phyloP scores from a whole-genome alignment of 2,888 invertebrate species.

The Allolobophora icterica region DNA sequence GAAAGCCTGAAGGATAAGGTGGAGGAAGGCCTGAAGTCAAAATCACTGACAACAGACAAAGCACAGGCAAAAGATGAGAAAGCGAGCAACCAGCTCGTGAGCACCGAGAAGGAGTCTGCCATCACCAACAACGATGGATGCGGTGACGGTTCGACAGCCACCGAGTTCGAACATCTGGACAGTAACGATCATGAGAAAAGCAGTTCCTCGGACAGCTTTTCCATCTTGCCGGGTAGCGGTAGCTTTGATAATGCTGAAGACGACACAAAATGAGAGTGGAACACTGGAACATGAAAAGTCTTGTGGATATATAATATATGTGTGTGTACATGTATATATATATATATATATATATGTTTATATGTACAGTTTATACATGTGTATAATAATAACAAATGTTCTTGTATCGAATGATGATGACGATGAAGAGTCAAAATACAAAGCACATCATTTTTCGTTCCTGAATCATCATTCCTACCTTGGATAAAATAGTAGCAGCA shows the following conservation, averaged over 20 bases:
- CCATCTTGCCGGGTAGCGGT: neutral
- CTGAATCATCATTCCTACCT: too few species aligned
- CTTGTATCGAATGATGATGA: too few species aligned
- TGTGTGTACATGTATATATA: too few species aligned
- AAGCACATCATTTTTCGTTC: too few species aligned
- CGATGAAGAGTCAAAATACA: too few species aligned
- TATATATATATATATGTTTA: too few species aligned
- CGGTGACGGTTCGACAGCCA: neutral
- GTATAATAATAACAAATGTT: too few species aligned
- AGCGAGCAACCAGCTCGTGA: neutral
- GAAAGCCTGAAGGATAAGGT: neutral
- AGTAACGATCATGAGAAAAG: neutral
- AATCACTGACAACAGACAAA: neutral
- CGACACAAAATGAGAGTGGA: neutral
- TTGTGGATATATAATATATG: too few species aligned
- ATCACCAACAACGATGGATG: neutral
- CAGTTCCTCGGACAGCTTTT: neutral
- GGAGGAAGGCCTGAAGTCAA: neutral
- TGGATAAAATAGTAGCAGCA: too few species aligned
- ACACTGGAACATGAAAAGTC: neutral
- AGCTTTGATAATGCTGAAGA: slow-evolving; percentile 8
- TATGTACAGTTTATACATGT: too few species aligned
- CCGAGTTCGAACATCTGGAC: neutral
- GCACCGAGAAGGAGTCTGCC: neutral
- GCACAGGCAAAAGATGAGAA: too few species aligned